Conservation (phyloP, 2,113 vertebrate genomes). For the Tachuris rubrigastra region DNA sequence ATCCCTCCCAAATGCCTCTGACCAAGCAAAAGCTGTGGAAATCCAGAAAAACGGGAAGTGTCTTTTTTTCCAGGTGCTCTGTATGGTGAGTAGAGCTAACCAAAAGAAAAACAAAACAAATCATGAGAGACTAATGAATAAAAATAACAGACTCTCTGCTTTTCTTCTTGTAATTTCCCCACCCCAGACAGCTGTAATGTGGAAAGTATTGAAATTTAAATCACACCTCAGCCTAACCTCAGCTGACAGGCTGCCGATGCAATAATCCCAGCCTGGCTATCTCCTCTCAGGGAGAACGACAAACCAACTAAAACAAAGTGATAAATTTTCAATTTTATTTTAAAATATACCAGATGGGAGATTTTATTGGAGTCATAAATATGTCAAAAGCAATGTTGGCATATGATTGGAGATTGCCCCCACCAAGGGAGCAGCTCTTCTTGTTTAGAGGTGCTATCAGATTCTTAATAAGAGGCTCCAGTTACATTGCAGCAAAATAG, state of each 20-base stretch:
- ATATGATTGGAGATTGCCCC: conserved; percentile 69
- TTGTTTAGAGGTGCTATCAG: conserved; percentile 77
- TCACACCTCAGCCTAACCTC: conserved; percentile 69
- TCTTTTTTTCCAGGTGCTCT: background rate
- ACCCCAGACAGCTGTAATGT: conserved; percentile 67
- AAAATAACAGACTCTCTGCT: conserved; percentile 43
- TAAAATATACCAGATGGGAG: conserved; percentile 83
- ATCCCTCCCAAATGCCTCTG: background rate
- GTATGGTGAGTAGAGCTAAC: background rate
- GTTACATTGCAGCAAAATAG: conserved; percentile 68
- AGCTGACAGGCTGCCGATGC: conserved; percentile 53
- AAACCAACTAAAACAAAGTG: conserved; percentile 72
- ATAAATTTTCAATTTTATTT: conserved; percentile 84
- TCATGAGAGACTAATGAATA: conserved; percentile 29
- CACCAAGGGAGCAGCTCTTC: conserved; percentile 59
- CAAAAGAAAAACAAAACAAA: conserved; percentile 21
- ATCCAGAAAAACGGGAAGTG: background rate
- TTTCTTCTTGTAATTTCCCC: conserved; percentile 50
- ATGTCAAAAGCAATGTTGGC: conserved; percentile 77
- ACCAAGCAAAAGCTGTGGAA: background rate
- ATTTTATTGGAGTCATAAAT: conserved; percentile 83
- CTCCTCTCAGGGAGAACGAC: conserved; percentile 70
- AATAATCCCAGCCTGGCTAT: conserved; percentile 72
- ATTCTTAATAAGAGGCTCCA: conserved; percentile 74
- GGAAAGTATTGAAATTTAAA: conserved; percentile 77